phyloP scores from a whole-genome alignment of 2,113 vertebrate genomes.

The Hypanus sabinus region DNA sequence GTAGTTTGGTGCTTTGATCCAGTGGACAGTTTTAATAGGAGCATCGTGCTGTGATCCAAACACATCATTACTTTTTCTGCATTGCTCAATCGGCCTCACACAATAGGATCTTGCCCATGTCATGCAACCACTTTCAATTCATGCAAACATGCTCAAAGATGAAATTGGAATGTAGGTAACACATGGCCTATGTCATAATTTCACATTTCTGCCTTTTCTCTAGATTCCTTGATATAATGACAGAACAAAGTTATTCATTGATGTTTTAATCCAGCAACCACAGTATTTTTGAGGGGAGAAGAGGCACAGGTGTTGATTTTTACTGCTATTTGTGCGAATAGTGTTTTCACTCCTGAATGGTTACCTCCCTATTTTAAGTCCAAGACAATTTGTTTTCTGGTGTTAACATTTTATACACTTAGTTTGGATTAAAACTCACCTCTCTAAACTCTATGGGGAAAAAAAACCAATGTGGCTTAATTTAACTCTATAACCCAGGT shows the following conservation, averaged over 20 bases:
- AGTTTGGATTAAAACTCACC: not conserved
- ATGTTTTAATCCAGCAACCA: not conserved
- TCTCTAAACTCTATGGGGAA: not conserved
- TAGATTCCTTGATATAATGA: not conserved
- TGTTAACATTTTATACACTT: not conserved
- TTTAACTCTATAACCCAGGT: not conserved
- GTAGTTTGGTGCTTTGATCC: slow-evolving; percentile 98
- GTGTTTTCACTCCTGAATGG: not conserved
- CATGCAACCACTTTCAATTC: not conserved
- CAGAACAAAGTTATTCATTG: not conserved
- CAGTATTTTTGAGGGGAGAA: not conserved
- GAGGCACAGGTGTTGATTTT: not conserved
- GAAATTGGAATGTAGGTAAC: not conserved
- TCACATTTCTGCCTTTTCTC: not conserved
- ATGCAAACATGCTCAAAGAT: not conserved
- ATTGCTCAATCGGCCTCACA: not conserved
- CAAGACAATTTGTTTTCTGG: not conserved
- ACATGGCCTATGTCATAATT: not conserved
- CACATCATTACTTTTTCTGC: not conserved
- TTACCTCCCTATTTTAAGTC: not conserved
- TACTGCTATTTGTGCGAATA: not conserved
- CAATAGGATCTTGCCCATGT: not conserved
- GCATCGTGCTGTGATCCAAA: slow-evolving; percentile 74
- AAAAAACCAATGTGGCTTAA: not conserved
- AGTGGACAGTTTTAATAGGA: slow-evolving; percentile 90